Conservation (phyloP, 2,888 invertebrate genomes). For the Cephus runcator region DNA sequence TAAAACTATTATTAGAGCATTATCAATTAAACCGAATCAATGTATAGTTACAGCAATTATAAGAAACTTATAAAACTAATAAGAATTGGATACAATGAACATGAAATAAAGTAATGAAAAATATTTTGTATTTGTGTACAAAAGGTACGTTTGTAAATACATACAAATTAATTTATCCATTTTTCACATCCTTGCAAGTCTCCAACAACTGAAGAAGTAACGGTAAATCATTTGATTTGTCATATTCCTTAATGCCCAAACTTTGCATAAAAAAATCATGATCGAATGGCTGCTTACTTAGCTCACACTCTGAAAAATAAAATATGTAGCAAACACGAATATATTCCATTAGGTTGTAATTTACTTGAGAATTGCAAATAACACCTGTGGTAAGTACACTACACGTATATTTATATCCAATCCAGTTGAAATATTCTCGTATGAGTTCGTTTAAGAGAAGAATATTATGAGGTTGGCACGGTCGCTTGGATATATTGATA, state of each 20-base stretch:
- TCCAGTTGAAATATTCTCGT: slow-evolving; percentile 77
- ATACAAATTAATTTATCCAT: background rate
- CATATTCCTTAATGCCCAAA: slow-evolving; percentile 69
- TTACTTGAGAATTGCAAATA: background rate
- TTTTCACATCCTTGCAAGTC: slow-evolving; percentile 64
- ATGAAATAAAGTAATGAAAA: background rate
- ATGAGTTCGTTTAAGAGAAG: slow-evolving; percentile 74
- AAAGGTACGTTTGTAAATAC: background rate
- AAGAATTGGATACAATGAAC: background rate
- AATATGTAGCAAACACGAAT: background rate
- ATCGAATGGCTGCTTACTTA: slow-evolving; percentile 55
- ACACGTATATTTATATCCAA: slow-evolving; percentile 75
- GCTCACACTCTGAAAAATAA: slow-evolving; percentile 52
- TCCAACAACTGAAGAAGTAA: slow-evolving; percentile 69
- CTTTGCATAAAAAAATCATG: slow-evolving; percentile 51
- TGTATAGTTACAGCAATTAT: background rate
- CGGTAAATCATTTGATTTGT: slow-evolving; percentile 68
- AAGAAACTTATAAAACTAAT: background rate
- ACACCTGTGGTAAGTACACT: slow-evolving; percentile 69
- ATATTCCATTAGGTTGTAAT: background rate
- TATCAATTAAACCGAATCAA: background rate
- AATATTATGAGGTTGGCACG: slow-evolving; percentile 51
- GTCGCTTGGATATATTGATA: slow-evolving; percentile 37
- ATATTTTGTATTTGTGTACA: background rate
- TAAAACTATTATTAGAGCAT: too few relatives aligned